Percentiles rank a stretch among this genome's conserved stretches.
Evolutionary conservation across 2,113 vertebrate species (phyloP).

Genomic region (Entomyzon cyanotis): DNA sequence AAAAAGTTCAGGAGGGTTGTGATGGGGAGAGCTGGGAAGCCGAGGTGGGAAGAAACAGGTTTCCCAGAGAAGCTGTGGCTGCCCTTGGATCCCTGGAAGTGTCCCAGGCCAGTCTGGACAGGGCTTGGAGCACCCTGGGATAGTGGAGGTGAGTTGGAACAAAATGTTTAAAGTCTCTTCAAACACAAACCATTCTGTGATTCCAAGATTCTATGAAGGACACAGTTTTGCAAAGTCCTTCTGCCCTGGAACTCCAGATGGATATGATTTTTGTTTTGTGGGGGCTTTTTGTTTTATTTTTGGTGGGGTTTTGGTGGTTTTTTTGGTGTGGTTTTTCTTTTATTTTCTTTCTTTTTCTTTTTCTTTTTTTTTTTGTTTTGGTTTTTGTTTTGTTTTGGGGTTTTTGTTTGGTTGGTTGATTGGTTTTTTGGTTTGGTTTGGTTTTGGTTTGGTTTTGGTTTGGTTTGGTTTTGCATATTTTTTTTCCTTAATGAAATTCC

Average conservation of each 20-base stretch:
- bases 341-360: too few relatives aligned
- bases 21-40: neutral
- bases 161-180: neutral
- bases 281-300: neutral
- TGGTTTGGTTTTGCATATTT: neutral
- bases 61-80: neutral
- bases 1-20: neutral
- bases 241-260: neutral
- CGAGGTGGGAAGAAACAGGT: neutral
- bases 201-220: neutral
- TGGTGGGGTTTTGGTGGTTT: rapidly evolving
- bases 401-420: neutral
- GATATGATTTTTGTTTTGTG: rapidly evolving
- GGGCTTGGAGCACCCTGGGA: neutral
- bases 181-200: neutral
- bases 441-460: neutral
- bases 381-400: too few relatives aligned
- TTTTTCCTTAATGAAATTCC: neutral
- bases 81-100: neutral
- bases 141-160: neutral
- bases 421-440: neutral
- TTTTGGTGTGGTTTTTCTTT: neutral
- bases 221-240: neutral
- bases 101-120: neutral
- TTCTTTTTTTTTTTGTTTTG: neutral